Evolutionary conservation across 2,113 vertebrate genomes (phyloP).

Genomic region (Marmota monax): DNA sequence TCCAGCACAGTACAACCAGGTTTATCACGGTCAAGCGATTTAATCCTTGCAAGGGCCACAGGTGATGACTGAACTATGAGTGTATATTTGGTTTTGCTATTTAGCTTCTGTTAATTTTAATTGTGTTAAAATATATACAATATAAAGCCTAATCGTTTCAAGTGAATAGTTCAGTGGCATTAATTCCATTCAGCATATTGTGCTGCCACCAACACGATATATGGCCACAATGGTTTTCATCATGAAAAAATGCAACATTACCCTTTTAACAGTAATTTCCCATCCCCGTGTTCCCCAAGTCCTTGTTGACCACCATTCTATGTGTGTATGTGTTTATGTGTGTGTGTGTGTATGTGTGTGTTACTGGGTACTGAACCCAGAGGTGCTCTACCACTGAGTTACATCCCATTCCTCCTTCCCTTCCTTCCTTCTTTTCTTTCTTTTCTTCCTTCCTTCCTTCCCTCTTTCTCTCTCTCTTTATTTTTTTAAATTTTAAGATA

Average conservation of each 20-base stretch:
- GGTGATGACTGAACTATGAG: neutral
- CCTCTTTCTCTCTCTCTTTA: too few species aligned
- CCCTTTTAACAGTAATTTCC: neutral
- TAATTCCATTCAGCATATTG: neutral
- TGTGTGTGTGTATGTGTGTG: neutral
- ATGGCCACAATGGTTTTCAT: neutral
- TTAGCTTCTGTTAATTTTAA: slow-evolving; percentile 27
- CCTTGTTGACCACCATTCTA: neutral
- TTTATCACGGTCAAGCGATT: neutral
- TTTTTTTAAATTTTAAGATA: too few species aligned
- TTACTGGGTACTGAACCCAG: too few species aligned
- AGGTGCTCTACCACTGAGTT: too few species aligned
- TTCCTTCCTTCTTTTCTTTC: too few species aligned
- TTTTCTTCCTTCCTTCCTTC: too few species aligned
- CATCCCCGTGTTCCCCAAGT: neutral
- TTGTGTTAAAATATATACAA: neutral
- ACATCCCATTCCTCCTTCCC: too few species aligned
- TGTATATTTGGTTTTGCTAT: neutral
- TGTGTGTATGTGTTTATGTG: neutral
- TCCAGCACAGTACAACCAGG: neutral
- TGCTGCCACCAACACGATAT: too few species aligned
- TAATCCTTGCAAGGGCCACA: neutral
- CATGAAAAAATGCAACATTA: neutral
- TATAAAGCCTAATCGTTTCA: neutral
- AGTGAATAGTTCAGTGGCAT: neutral